Conservation (phyloP, 2,797 vertebrate genomes). For the Hyperoplus lanceolatus region DNA sequence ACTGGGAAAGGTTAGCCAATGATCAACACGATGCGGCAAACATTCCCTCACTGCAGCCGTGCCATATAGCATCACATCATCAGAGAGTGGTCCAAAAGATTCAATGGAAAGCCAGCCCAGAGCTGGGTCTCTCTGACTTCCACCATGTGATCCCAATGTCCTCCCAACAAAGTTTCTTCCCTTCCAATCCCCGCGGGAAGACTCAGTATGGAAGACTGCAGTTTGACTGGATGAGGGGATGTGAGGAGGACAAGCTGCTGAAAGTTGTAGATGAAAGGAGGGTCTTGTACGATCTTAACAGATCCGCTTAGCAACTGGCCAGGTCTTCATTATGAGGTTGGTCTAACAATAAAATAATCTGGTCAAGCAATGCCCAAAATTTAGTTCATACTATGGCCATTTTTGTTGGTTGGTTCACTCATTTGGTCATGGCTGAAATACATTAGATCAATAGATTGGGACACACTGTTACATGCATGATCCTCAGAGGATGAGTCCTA, state of each 20-base stretch:
- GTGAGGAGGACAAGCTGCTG: not conserved
- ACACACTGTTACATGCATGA: not conserved
- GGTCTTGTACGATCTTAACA: not conserved
- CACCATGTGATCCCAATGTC: constrained; percentile 17
- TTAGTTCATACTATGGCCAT: not conserved
- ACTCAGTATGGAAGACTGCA: constrained; percentile 43
- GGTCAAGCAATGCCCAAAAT: not conserved
- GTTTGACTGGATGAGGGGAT: constrained; percentile 43
- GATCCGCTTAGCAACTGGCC: not conserved
- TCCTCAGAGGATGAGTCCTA: not conserved
- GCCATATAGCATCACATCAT: not conserved
- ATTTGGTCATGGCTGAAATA: not conserved
- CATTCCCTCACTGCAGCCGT: not conserved
- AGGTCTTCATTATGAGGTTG: not conserved
- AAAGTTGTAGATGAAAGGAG: not conserved
- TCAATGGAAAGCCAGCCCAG: not conserved
- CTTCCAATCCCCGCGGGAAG: constrained; percentile 9
- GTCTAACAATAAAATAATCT: not conserved
- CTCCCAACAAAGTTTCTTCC: constrained; percentile 20
- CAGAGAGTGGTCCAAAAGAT: constrained; percentile 41
- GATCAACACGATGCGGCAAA: not conserved
- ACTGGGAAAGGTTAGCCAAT: not conserved
- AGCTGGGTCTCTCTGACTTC: not conserved
- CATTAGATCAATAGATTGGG: not conserved
- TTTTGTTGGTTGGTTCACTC: not conserved